Conservation (phyloP, 2,113 vertebrate species). For the Symphodus melops region DNA sequence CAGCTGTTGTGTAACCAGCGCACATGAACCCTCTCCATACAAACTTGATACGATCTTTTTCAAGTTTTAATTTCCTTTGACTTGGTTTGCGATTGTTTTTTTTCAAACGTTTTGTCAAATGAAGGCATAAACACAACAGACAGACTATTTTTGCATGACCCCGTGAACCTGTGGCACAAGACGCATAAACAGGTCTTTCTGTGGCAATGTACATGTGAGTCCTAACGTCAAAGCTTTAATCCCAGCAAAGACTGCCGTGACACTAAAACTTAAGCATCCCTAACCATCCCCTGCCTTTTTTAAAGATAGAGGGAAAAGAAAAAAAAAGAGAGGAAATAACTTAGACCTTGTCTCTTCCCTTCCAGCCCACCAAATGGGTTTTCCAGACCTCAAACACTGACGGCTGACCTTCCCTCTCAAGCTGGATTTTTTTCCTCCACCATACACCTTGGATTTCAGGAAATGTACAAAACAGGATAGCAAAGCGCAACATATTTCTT, state of each 20-base stretch:
- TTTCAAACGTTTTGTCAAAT: not conserved
- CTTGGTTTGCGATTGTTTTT: not conserved
- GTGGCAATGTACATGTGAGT: constrained; percentile 61
- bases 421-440: constrained; percentile 67
- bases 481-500: constrained; percentile 68
- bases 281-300: not conserved
- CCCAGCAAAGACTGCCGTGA: constrained; percentile 55
- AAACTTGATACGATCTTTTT: constrained; percentile 12
- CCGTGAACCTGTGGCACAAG: not conserved
- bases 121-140: not conserved
- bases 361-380: constrained; percentile 73
- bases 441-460: constrained; percentile 75
- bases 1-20: constrained; percentile 44
- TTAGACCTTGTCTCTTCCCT: constrained; percentile 70
- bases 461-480: constrained; percentile 81
- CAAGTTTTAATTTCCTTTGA: not conserved
- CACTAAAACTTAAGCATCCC: constrained; percentile 37
- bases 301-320: constrained; percentile 67
- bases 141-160: not conserved
- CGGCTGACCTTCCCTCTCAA: constrained; percentile 59
- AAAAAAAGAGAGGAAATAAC: constrained; percentile 68
- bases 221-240: constrained; percentile 75
- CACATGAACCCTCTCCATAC: constrained; percentile 11
- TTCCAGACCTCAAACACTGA: constrained; percentile 70
- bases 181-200: constrained; percentile 1